Evolutionary conservation across 2,113 vertebrate species (phyloP), one percentile per base, ranked within the genome.

Genomic region (Mus musculus): DNA sequence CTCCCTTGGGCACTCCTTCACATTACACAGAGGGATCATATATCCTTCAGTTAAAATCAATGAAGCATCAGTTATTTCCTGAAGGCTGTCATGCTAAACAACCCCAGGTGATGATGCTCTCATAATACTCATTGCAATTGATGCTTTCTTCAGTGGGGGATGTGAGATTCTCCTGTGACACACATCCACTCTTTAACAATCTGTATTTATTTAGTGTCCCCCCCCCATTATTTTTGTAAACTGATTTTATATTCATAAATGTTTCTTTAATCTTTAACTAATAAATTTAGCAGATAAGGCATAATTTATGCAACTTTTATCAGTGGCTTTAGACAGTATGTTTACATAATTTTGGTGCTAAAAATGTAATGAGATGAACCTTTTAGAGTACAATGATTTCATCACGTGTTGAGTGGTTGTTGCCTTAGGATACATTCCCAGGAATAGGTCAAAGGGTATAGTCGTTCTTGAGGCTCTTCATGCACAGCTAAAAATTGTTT

Each of bases 391-490:
- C 12, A 90, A 89, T 71, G 75, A 92, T 88, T 80, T 90, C 42
- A 80, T 93, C 88, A 80, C 12, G 81, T 28, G 69, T 76, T 88
- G n/a, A 93, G 39, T 73, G 93, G 39, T 73, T 92, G 67, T 76
- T 94, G 61, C 88, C 56, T 91, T 94, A 77, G 65, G 78, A 91
- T 89, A 63, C 82, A 54, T 95, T 97, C 85, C 65, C 49, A 95
- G 91, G 93, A 96, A 81, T 59, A 92, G 6, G 73, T 90, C 88
- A 96, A 85, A 90, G 88, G 59, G 69, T 75, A 88, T 59, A 22
- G 12, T 61, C 36, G 67, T 86, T 88, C 36, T 94, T 28, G 9
- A 89, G 19, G 8, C 39, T 93, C 4, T 88, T 61, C 85, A 67
- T 88, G 52, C 46, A 88, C 65, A 78, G 30, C 14, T 88, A 90